Evolutionary conservation across 2,113 vertebrate genomes (phyloP).

Genomic region (Tursiops truncatus): DNA sequence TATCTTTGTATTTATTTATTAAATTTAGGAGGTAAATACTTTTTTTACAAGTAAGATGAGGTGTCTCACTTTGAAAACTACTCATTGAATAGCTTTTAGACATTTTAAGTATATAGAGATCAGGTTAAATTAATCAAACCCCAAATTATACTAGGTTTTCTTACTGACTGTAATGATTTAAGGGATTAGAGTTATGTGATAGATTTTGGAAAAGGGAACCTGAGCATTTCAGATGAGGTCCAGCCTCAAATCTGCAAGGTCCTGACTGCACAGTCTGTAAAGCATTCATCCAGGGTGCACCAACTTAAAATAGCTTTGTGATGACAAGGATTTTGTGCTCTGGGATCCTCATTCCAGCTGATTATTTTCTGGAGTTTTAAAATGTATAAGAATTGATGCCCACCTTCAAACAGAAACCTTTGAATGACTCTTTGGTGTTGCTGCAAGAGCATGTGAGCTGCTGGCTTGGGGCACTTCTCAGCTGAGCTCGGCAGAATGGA

Average conservation of each 20-base stretch:
- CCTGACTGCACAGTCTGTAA: rapidly evolving
- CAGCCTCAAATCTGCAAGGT: neutral
- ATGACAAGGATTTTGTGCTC: neutral
- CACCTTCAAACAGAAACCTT: neutral
- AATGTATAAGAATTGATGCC: neutral
- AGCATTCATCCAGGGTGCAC: neutral
- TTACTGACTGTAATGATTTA: neutral
- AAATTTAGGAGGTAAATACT: neutral
- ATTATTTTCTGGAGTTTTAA: neutral
- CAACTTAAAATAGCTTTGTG: neutral
- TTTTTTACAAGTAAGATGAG: constrained; percentile 15
- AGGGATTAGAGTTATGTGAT: neutral
- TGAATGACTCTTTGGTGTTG: neutral
- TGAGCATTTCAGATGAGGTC: neutral
- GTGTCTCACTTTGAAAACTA: neutral
- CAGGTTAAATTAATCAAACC: neutral
- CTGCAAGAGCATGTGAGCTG: neutral
- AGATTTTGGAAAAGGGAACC: neutral
- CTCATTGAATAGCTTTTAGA: neutral
- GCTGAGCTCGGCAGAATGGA: neutral
- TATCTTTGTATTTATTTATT: constrained; percentile 23
- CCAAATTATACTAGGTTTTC: neutral
- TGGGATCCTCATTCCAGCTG: neutral
- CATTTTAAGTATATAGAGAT: neutral
- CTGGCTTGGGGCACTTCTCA: neutral